Conservation (phyloP, 2,888 invertebrate species). For the Petrophora chlorosata region DNA sequence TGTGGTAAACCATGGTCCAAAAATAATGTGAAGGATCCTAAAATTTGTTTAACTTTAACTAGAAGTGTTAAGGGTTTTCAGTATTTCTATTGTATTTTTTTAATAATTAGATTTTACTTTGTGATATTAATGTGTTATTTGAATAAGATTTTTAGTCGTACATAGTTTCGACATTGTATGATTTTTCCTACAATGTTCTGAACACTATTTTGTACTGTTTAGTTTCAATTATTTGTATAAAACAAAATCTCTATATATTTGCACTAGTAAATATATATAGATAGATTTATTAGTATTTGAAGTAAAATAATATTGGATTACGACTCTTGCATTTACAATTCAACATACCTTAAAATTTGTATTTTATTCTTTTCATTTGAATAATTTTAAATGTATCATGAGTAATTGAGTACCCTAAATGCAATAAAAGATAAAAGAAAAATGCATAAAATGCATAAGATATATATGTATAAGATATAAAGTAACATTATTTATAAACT, state of each 20-base stretch:
- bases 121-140: slow-evolving; percentile 32
- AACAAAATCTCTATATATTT: slow-evolving; percentile 4
- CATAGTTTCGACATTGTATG: slow-evolving; percentile 13
- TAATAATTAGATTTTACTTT: slow-evolving; percentile 14
- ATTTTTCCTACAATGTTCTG: slow-evolving; percentile 3
- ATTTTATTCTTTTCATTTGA: slow-evolving; percentile 10
- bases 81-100: slow-evolving; percentile 6
- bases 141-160: slow-evolving; percentile 8
- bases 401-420: too few relatives aligned
- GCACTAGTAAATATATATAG: neutral
- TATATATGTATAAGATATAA: too few relatives aligned
- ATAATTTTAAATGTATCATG: slow-evolving; percentile 7
- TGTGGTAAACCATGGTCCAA: slow-evolving; percentile 6
- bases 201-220: slow-evolving; percentile 2
- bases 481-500: too few relatives aligned
- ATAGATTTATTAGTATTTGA: neutral
- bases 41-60: slow-evolving; percentile 1
- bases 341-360: neutral
- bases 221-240: neutral
- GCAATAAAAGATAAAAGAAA: too few relatives aligned
- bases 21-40: slow-evolving; percentile 4
- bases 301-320: neutral
- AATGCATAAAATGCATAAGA: too few relatives aligned
- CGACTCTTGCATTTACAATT: too few relatives aligned
- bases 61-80: slow-evolving; percentile 11